These are phyloP conservation scores for Arothron firmamentum DNA, from an alignment of 2,113 vertebrate genomes.

Conservation along the genomic window DNA sequence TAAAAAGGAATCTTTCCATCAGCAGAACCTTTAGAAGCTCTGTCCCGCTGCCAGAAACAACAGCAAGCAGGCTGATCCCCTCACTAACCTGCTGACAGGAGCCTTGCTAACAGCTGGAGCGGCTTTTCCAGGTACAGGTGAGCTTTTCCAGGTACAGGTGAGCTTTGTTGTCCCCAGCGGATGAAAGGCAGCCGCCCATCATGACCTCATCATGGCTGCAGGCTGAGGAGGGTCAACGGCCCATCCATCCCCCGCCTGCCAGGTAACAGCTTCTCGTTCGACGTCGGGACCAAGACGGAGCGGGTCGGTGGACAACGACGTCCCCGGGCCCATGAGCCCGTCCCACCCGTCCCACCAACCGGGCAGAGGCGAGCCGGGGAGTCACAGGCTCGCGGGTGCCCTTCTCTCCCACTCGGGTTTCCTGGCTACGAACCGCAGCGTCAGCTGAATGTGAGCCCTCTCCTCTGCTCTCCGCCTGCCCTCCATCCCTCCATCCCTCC, in stretches of 20 bases:
- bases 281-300: slow-evolving; percentile 27
- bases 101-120: neutral
- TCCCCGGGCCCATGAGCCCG: slow-evolving; percentile 45
- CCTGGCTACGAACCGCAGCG: slow-evolving; percentile 42
- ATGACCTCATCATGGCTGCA: neutral
- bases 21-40: neutral
- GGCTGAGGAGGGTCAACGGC: neutral
- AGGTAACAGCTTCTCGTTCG: neutral
- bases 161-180: neutral
- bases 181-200: neutral
- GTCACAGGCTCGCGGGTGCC: slow-evolving; percentile 43
- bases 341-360: slow-evolving; percentile 50
- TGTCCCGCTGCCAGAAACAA: slow-evolving; percentile 2
- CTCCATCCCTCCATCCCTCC: slow-evolving; percentile 26
- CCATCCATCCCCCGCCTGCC: neutral
- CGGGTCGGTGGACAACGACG: slow-evolving; percentile 42
- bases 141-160: neutral
- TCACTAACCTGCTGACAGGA: neutral
- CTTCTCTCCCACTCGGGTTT: slow-evolving; percentile 52
- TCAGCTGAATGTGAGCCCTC: slow-evolving; percentile 46
- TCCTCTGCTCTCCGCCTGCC: slow-evolving; percentile 29
- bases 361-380: slow-evolving; percentile 22
- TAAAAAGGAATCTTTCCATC: slow-evolving; percentile 1
- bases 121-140: neutral
- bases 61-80: neutral